phyloP scores from a whole-genome alignment of 2,888 invertebrate species.

The Tenthredo distinguenda region DNA sequence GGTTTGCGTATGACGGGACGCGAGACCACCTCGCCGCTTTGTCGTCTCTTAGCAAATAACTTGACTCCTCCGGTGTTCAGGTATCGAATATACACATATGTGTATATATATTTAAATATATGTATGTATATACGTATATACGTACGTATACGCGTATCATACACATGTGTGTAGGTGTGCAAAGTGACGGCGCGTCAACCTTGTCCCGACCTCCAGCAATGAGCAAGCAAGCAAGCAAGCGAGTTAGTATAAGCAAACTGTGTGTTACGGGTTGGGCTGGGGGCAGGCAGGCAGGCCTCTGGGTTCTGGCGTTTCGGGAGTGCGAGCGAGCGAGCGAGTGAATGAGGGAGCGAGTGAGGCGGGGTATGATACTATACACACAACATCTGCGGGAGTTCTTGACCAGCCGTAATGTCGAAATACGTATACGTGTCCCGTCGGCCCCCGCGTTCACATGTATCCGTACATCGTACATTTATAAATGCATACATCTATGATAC shows the following conservation, averaged over 20 bases:
- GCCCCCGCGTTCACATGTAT: background rate
- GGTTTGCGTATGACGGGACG: background rate
- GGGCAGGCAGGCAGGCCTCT: background rate
- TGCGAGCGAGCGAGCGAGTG: background rate
- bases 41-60: background rate
- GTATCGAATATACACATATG: background rate
- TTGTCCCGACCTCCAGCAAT: slow-evolving; percentile 42
- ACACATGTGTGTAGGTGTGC: background rate
- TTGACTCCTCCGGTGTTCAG: background rate
- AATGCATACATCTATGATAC: background rate
- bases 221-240: background rate
- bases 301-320: background rate
- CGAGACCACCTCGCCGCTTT: background rate
- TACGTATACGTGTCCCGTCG: background rate
- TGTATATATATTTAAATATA: background rate
- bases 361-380: background rate
- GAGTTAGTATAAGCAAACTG: background rate
- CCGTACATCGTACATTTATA: background rate
- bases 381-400: slow-evolving; percentile 32
- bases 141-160: background rate
- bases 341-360: background rate
- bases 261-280: background rate
- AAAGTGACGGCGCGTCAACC: slow-evolving; percentile 46
- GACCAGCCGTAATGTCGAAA: slow-evolving; percentile 48
- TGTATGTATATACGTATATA: background rate